A percentile compares a stretch with the other conserved stretches of the same genome.
Conservation (phyloP, 2,888 invertebrate species). For the Rotaria socialis region DNA sequence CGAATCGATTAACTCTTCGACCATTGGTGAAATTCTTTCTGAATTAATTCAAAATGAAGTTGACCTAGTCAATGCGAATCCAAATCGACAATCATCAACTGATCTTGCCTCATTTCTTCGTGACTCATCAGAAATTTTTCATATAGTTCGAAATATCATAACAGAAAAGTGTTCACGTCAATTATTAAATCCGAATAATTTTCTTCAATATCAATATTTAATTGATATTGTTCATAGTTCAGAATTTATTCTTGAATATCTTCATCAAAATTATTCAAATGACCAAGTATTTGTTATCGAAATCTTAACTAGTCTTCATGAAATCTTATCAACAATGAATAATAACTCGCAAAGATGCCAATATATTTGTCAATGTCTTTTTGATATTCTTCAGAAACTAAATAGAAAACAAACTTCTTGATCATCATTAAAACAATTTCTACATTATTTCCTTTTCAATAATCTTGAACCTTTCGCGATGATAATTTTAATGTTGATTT, state of each 20-base stretch:
- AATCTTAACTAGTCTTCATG: background rate
- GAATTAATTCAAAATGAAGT: background rate
- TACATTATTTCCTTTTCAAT: too few relatives aligned
- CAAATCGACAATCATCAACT: background rate
- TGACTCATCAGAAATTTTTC: background rate
- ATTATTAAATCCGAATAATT: background rate
- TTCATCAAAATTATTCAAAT: background rate
- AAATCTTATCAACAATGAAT: background rate
- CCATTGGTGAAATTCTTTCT: background rate
- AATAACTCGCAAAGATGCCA: background rate
- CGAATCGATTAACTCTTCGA: background rate
- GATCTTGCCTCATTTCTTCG: background rate
- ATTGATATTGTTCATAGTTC: background rate
- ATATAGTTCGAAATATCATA: background rate
- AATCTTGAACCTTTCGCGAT: too few relatives aligned
- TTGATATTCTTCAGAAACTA: background rate
- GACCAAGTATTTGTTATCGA: background rate
- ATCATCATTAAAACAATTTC: background rate
- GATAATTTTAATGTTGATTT: too few relatives aligned
- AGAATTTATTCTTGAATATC: background rate
- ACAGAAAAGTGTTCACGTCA: background rate
- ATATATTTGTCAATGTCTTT: background rate
- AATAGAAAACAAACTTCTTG: background rate
- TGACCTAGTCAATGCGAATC: background rate
- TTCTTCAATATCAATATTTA: background rate